Conservation (phyloP, 2,797 vertebrate genomes). For the Paedocypris micromegethes region DNA sequence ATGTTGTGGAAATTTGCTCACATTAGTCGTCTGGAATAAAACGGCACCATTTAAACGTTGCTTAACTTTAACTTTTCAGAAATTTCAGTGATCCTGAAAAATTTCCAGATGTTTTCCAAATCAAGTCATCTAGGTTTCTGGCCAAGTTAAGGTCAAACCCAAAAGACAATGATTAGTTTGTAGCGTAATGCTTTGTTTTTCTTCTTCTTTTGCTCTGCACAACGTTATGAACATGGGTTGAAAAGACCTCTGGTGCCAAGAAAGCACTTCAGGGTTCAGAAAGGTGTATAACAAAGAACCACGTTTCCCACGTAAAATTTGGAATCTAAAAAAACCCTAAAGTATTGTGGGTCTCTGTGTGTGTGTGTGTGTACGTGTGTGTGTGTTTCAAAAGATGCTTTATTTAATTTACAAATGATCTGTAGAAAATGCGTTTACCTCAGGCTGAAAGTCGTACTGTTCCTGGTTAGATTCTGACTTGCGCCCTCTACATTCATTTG, state of each 20-base stretch:
- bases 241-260: conserved; percentile 10
- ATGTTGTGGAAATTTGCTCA: conserved; percentile 4
- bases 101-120: conserved; percentile 5
- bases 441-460: conserved; percentile 9
- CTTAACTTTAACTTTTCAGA: background rate
- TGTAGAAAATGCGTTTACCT: conserved; percentile 27
- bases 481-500: too few species aligned
- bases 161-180: conserved; percentile 16
- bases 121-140: conserved; percentile 27
- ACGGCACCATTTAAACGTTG: background rate
- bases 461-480: background rate
- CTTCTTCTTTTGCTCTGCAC: conserved; percentile 15
- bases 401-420: background rate
- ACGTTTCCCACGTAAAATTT: too few species aligned
- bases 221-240: conserved; percentile 2
- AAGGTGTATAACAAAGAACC: too few species aligned
- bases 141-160: conserved; percentile 1
- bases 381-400: too few species aligned
- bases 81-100: background rate
- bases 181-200: background rate
- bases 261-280: conserved; percentile 5
- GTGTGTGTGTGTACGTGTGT: too few species aligned
- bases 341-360: too few species aligned
- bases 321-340: too few species aligned
- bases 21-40: conserved; percentile 15